Evolutionary conservation across 2,888 invertebrate species (phyloP).

Genomic region (Meta bourneti): DNA sequence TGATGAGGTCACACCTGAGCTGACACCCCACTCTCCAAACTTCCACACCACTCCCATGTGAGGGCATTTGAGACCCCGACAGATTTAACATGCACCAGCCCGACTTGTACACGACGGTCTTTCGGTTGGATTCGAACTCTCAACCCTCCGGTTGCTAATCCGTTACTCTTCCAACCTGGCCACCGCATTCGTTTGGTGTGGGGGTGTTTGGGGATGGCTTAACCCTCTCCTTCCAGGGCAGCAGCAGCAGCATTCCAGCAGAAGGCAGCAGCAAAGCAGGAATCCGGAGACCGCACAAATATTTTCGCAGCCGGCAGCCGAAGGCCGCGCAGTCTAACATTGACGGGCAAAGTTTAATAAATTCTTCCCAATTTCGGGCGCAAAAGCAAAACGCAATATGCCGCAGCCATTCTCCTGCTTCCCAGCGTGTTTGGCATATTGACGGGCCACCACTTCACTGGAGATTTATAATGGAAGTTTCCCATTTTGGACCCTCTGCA

Average conservation of each 20-base stretch:
- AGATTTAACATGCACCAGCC: no score
- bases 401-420: slow-evolving; percentile 38
- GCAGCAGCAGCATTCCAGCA: not conserved
- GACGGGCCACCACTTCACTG: slow-evolving; percentile 66
- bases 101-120: no score
- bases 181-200: no score
- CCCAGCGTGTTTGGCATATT: slow-evolving; percentile 58
- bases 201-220: no score
- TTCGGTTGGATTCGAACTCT: no score
- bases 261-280: not conserved
- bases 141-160: no score
- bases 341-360: slow-evolving; percentile 65
- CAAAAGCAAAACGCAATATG: slow-evolving; percentile 62
- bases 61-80: no score
- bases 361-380: slow-evolving; percentile 66
- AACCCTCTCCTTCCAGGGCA: no score
- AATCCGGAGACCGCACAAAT: slow-evolving; percentile 50
- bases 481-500: slow-evolving; percentile 38
- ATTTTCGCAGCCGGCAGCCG: slow-evolving; percentile 41
- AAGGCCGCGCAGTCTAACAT: slow-evolving; percentile 1
- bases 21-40: no score
- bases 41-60: no score
- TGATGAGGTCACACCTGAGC: no score
- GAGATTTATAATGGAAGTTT: slow-evolving; percentile 73
- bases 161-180: no score